A percentile compares a stretch with the other conserved stretches of the same genome.
Conservation (phyloP, 2,113 vertebrate genomes). For the Lophius piscatorius region DNA sequence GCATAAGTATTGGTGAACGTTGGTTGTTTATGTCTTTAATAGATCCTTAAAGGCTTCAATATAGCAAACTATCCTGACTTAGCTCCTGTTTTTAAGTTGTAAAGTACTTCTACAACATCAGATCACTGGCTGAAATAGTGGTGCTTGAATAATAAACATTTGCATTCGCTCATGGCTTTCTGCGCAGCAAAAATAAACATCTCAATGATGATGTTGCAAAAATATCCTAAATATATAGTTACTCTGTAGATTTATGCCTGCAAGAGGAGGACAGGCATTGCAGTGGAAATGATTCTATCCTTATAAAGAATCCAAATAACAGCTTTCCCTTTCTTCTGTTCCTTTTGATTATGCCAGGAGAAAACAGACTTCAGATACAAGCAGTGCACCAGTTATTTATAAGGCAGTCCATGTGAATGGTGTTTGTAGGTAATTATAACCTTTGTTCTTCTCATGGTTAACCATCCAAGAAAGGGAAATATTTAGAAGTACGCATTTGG, state of each 20-base stretch:
- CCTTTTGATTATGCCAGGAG: conserved; percentile 29
- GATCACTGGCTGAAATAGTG: not conserved
- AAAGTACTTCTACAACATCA: conserved; percentile 13
- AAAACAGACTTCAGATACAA: conserved; percentile 38
- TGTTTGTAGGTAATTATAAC: conserved; percentile 70
- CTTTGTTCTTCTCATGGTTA: conserved; percentile 57
- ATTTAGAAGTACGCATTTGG: conserved; percentile 38
- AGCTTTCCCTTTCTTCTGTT: conserved; percentile 41
- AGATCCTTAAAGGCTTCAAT: conserved; percentile 36
- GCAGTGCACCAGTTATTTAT: conserved; percentile 39
- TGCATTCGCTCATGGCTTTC: not conserved
- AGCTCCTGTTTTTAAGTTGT: conserved; percentile 31
- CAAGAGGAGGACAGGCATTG: conserved; percentile 1
- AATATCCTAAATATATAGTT: conserved; percentile 27
- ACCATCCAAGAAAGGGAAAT: conserved; percentile 61
- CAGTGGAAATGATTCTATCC: conserved; percentile 3
- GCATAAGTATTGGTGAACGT: conserved; percentile 38
- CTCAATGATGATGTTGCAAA: conserved; percentile 12
- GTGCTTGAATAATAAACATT: conserved; percentile 1
- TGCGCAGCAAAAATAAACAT: conserved; percentile 17
- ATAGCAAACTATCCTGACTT: conserved; percentile 36
- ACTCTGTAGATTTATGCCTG: conserved; percentile 22
- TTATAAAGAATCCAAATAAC: conserved; percentile 37
- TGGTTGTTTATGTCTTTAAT: conserved; percentile 54
- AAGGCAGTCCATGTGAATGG: conserved; percentile 35